These are phyloP conservation scores for Nipponia nippon DNA, from an alignment of 2,113 vertebrate genomes.

Conservation along the genomic window DNA sequence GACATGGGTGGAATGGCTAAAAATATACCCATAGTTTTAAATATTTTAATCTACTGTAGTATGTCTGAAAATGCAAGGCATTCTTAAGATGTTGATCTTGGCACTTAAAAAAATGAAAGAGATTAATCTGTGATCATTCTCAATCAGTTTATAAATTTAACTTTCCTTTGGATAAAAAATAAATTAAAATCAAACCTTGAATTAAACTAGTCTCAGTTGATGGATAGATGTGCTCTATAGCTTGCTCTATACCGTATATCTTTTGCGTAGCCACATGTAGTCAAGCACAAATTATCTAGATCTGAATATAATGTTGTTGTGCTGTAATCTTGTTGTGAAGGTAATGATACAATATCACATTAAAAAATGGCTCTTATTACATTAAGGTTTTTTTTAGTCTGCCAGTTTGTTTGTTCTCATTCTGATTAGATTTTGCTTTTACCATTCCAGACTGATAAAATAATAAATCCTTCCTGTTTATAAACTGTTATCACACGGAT, in stretches of 20 bases:
- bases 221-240: neutral
- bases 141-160: constrained; percentile 1
- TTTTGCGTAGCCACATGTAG: constrained; percentile 19
- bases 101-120: neutral
- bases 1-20: neutral
- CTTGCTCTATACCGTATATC: neutral
- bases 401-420: constrained; percentile 34
- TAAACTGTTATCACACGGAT: neutral
- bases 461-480: constrained; percentile 35
- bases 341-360: constrained; percentile 62
- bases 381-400: constrained; percentile 54
- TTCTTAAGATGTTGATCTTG: neutral
- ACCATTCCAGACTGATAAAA: constrained; percentile 34
- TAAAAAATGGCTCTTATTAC: constrained; percentile 49
- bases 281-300: constrained; percentile 19
- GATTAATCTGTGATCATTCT: neutral
- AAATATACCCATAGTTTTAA: neutral
- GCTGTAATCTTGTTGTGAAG: constrained; percentile 62
- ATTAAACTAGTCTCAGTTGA: neutral
- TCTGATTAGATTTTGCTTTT: constrained; percentile 67
- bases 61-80: neutral
- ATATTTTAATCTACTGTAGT: neutral
- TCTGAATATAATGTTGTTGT: constrained; percentile 54
- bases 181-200: neutral
- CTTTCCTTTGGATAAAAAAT: neutral